Conservation (phyloP, 1,140 invertebrate genomes). For the Neodiprion virginianus region DNA sequence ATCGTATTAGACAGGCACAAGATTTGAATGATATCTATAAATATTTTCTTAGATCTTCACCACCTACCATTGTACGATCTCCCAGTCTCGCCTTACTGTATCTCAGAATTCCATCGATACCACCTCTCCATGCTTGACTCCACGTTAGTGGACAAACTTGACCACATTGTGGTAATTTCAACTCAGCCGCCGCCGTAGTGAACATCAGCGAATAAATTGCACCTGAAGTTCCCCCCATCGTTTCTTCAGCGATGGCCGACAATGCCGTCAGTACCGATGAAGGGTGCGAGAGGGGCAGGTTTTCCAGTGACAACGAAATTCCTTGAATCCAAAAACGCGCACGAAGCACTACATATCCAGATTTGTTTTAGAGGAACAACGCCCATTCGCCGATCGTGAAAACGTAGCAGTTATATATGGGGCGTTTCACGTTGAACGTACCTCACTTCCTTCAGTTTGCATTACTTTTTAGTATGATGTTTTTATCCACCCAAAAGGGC, state of each 20-base stretch:
- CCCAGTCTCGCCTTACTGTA: constrained; percentile 78
- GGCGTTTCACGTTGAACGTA: too few relatives aligned
- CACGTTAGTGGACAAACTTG: constrained; percentile 53
- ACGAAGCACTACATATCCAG: too few relatives aligned
- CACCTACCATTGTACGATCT: constrained; percentile 77
- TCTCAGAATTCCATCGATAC: constrained; percentile 68
- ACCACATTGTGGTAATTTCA: constrained; percentile 45
- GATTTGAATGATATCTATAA: too few relatives aligned
- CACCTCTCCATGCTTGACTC: constrained; percentile 60
- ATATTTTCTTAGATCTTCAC: too few relatives aligned
- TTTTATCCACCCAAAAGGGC: too few relatives aligned
- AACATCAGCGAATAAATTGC: constrained; percentile 77
- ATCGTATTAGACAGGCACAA: too few relatives aligned
- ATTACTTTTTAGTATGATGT: too few relatives aligned
- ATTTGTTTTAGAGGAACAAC: too few relatives aligned
- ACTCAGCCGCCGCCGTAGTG: constrained; percentile 64
- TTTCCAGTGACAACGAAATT: constrained; percentile 50
- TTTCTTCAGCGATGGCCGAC: constrained; percentile 66
- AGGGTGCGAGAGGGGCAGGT: constrained; percentile 53
- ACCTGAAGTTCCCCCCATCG: constrained; percentile 77
- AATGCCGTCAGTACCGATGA: constrained; percentile 62
- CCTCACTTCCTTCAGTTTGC: too few relatives aligned
- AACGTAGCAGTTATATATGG: too few relatives aligned
- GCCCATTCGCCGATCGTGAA: too few relatives aligned
- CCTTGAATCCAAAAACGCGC: constrained; percentile 37